A percentile compares a stretch with the other conserved stretches of the same genome.
phyloP scores from a whole-genome alignment of 1,140 invertebrate genomes.

The Psilanteris sp. region DNA sequence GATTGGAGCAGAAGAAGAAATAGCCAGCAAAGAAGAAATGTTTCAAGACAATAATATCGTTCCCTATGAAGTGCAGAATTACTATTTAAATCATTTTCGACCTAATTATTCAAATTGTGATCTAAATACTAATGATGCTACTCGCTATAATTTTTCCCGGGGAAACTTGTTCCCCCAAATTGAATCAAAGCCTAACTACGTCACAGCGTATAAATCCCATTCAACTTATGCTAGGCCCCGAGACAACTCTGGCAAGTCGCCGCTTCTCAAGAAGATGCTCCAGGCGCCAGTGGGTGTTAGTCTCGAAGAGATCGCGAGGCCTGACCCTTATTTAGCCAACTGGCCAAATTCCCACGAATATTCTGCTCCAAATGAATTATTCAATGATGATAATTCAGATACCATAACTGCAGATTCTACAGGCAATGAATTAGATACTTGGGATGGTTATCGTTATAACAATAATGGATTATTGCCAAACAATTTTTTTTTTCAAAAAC shows the following conservation, averaged over 20 bases:
- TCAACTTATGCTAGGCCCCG: neutral
- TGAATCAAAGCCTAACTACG: conserved; percentile 1
- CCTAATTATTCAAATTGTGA: conserved; percentile 66
- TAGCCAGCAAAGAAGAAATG: conserved; percentile 65
- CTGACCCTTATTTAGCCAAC: conserved; percentile 57
- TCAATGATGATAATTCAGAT: conserved; percentile 72
- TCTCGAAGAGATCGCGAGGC: conserved; percentile 71
- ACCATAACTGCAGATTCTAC: conserved; percentile 76
- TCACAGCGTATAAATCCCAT: neutral
- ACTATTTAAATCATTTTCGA: conserved; percentile 64
- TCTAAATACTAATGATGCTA: conserved; percentile 49
- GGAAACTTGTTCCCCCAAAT: neutral
- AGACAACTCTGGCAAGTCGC: conserved; percentile 35
- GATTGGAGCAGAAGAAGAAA: conserved; percentile 72
- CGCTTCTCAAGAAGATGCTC: conserved; percentile 75
- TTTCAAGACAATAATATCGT: conserved; percentile 57
- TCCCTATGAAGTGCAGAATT: conserved; percentile 71
- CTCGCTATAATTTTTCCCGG: neutral
- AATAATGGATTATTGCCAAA: conserved; percentile 6
- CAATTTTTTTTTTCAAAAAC: conserved; percentile 50
- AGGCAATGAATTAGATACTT: conserved; percentile 60
- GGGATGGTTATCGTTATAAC: conserved; percentile 35
- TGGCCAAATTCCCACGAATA: conserved; percentile 59
- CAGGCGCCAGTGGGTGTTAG: conserved; percentile 76
- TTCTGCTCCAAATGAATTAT: conserved; percentile 38